A percentile compares a stretch with the other conserved stretches of the same genome.
phyloP scores from a whole-genome alignment of 2,797 vertebrate species.

The Onychomys leucogaster region DNA sequence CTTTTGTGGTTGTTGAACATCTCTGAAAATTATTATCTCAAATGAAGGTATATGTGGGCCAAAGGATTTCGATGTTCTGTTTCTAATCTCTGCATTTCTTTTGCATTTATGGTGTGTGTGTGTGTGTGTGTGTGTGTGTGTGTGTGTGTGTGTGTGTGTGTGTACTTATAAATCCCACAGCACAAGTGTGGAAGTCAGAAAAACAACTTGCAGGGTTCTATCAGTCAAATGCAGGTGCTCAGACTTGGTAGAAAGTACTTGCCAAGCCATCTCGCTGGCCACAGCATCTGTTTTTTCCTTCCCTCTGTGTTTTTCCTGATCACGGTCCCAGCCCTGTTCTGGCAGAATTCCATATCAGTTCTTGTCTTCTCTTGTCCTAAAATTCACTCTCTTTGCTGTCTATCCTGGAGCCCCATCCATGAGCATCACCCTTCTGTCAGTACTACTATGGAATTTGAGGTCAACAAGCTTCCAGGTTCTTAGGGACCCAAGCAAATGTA shows the following conservation, averaged over 20 bases:
- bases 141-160: background rate
- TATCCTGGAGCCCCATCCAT: background rate
- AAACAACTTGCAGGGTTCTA: too few relatives aligned
- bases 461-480: background rate
- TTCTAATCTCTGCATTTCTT: background rate
- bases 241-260: too few relatives aligned
- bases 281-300: background rate
- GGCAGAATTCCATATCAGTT: background rate
- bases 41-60: background rate
- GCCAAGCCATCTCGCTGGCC: background rate
- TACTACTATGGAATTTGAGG: background rate
- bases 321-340: background rate
- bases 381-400: background rate
- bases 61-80: background rate
- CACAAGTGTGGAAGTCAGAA: background rate
- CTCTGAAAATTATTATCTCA: background rate
- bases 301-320: background rate
- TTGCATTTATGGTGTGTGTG: background rate
- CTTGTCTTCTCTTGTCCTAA: background rate
- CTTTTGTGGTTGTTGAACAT: background rate
- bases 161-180: background rate
- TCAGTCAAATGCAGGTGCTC: background rate
- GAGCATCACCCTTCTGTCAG: background rate
- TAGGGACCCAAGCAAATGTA: background rate
- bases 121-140: background rate